phyloP scores from a whole-genome alignment of 2,888 invertebrate species.

The Glaucopsyche alexis region DNA sequence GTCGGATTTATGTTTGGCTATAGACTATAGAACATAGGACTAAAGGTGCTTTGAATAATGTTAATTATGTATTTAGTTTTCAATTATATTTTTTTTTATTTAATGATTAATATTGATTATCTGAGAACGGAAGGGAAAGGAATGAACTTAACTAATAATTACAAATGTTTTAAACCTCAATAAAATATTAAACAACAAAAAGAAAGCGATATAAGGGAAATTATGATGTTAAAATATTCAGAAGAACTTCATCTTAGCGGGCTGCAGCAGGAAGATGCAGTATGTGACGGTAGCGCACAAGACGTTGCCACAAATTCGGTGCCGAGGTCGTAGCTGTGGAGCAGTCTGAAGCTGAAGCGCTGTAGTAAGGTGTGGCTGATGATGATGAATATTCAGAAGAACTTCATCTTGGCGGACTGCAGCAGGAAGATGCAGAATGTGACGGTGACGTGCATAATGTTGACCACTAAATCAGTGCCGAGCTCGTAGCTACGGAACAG shows the following conservation, averaged over 20 bases:
- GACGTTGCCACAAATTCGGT: neutral
- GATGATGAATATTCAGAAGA: neutral
- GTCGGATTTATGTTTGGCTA: no score
- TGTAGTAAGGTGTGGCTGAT: no score
- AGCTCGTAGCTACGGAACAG: neutral
- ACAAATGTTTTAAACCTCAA: no score
- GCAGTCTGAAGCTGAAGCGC: neutral
- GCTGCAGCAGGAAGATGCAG: neutral
- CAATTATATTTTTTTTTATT: no score
- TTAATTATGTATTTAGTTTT: no score
- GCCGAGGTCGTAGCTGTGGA: neutral
- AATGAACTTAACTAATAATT: no score
- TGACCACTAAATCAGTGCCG: neutral
- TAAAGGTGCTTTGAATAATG: no score
- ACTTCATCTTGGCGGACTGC: slow-evolving; percentile 21
- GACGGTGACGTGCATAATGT: neutral
- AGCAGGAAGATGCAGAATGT: neutral
- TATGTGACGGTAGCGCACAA: neutral
- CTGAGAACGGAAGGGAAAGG: no score
- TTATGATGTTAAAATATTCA: neutral
- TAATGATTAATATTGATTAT: no score
- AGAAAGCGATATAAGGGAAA: no score
- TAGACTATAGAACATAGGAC: no score
- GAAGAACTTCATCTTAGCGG: neutral
- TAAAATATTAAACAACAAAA: no score